These are phyloP conservation scores for Aeoliscus strigatus DNA, from an alignment of 2,797 vertebrate genomes.

Conservation along the genomic window DNA sequence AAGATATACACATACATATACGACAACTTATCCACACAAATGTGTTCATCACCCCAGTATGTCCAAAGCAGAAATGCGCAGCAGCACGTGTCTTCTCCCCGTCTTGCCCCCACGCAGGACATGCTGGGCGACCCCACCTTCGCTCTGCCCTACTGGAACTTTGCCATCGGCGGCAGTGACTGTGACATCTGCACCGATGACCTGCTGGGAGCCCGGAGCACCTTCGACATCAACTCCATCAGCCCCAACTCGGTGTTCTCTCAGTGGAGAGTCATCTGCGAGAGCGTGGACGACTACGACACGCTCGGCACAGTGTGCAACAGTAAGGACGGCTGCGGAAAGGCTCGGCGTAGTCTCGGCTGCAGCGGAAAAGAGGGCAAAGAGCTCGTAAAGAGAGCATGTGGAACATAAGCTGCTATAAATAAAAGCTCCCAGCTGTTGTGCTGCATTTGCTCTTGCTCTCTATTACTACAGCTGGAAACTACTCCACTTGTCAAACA, in stretches of 20 bases:
- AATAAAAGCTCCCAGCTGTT: slow-evolving; percentile 68
- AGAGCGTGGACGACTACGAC: slow-evolving; percentile 90
- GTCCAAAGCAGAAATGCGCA: no score
- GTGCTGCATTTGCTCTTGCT: slow-evolving; percentile 48
- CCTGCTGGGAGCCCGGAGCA: slow-evolving; percentile 88
- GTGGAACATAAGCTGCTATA: slow-evolving; percentile 64
- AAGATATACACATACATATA: no score
- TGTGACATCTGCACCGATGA: slow-evolving; percentile 94
- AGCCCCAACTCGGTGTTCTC: slow-evolving; percentile 92
- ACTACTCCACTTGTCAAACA: slow-evolving; percentile 16
- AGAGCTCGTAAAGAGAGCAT: slow-evolving; percentile 63
- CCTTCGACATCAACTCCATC: slow-evolving; percentile 80
- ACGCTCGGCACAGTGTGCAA: slow-evolving; percentile 91
- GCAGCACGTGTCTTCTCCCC: background rate
- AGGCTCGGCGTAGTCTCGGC: slow-evolving; percentile 28
- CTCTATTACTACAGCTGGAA: slow-evolving; percentile 44
- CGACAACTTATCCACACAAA: no score
- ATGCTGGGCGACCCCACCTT: slow-evolving; percentile 87
- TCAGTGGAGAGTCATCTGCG: slow-evolving; percentile 89
- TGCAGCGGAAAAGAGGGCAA: slow-evolving; percentile 62
- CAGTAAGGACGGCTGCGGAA: slow-evolving; percentile 75
- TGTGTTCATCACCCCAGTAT: no score
- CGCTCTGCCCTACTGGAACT: slow-evolving; percentile 95
- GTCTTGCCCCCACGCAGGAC: slow-evolving; percentile 66
- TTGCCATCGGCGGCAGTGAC: slow-evolving; percentile 86